Evolutionary conservation across 2,113 vertebrate species (phyloP).

Genomic region (Etheostoma spectabile): DNA sequence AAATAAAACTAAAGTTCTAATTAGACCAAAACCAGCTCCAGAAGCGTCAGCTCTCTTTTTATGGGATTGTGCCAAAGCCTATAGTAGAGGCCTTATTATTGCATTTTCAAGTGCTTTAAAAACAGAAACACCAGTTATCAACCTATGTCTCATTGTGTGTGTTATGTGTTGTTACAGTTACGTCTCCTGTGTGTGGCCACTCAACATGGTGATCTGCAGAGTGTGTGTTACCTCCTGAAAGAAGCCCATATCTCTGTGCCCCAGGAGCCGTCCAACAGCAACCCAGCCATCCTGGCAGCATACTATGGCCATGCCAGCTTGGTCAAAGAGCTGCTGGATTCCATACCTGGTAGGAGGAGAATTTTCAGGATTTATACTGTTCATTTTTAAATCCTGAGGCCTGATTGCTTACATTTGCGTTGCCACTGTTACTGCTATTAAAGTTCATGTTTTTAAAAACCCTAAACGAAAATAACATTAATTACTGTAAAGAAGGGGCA

Average conservation of each 20-base stretch:
- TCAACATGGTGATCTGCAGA: conserved; percentile 87
- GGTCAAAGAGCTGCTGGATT: conserved; percentile 90
- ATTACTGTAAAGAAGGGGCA: background rate
- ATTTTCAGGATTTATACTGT: background rate
- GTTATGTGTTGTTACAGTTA: conserved; percentile 35
- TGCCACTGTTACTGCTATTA: background rate
- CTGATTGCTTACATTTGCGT: background rate
- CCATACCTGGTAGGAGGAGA: conserved; percentile 84
- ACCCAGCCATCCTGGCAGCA: conserved; percentile 90
- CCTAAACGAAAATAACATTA: background rate
- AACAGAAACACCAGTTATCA: too few species aligned
- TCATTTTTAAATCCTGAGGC: background rate
- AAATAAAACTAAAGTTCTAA: too few species aligned
- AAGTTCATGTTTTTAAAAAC: background rate
- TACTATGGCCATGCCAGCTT: conserved; percentile 87
- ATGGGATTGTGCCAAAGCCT: too few species aligned
- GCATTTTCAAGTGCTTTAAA: too few species aligned
- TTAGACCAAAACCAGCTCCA: too few species aligned
- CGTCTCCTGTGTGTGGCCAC: conserved; percentile 85
- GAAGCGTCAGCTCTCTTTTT: too few species aligned
- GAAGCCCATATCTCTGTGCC: conserved; percentile 83
- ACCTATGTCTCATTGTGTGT: background rate
- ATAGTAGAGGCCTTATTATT: too few species aligned
- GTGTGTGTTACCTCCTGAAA: conserved; percentile 88
- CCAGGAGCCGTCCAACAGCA: conserved; percentile 86